Evolutionary conservation across 2,888 invertebrate species (phyloP).

Genomic region (Heliconius sara): DNA sequence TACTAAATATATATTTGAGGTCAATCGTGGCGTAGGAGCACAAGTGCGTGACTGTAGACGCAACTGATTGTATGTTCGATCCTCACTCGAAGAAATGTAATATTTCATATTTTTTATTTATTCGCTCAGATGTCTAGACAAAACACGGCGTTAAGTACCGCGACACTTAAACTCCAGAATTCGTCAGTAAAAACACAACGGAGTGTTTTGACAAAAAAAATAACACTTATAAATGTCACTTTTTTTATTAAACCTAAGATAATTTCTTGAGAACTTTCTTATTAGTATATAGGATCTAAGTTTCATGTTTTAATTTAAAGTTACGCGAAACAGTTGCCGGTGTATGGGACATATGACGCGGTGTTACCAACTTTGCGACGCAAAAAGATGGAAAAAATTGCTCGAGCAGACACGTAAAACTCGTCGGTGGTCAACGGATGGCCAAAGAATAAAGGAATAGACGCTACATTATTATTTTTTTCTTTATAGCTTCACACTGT

Average conservation of each 20-base stretch:
- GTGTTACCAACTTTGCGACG: constrained; percentile 55
- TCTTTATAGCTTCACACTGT: not conserved
- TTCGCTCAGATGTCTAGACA: no score
- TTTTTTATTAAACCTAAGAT: not conserved
- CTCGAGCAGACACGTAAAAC: constrained; percentile 50
- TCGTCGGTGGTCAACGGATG: constrained; percentile 49
- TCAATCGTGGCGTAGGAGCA: no score
- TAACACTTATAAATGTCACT: not conserved
- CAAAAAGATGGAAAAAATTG: constrained; percentile 52
- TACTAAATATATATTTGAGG: no score
- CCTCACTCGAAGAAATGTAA: no score
- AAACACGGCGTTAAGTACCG: no score
- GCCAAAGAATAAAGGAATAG: constrained; percentile 36
- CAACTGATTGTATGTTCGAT: no score
- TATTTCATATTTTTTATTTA: no score
- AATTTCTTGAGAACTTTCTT: constrained; percentile 27
- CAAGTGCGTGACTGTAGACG: no score
- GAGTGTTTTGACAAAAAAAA: no score
- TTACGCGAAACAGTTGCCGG: constrained; percentile 34
- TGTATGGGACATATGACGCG: constrained; percentile 53
- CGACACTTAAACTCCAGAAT: no score
- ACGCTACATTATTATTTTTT: not conserved
- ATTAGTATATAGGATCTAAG: constrained; percentile 19
- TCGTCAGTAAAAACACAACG: no score
- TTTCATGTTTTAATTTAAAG: constrained; percentile 42